Evolutionary conservation across 35 echinoderm and acorn worm genomes (phyloP).

Genomic region (Ophioderma brevispina): DNA sequence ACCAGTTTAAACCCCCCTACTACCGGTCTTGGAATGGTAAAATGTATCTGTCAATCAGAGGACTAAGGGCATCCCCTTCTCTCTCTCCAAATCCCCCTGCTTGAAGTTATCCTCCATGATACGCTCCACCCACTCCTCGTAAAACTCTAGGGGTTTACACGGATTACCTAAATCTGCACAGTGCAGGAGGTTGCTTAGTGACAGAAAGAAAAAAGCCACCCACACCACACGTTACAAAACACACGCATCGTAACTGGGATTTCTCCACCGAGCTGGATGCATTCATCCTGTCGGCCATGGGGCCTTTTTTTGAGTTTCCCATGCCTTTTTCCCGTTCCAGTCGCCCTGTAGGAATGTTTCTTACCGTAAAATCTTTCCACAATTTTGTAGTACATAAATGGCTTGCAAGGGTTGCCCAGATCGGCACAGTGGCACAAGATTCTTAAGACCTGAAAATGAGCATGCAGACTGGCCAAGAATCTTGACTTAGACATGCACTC

Average conservation of each 20-base stretch:
- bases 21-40: conserved; percentile 85
- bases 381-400: conserved; percentile 61
- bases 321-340: conserved; percentile 71
- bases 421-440: conserved; percentile 92
- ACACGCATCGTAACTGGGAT: conserved; percentile 89
- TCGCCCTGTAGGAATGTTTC: conserved; percentile 97
- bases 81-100: conserved; percentile 88
- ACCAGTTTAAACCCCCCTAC: too few relatives aligned
- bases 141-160: conserved; percentile 70
- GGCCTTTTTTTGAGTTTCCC: conserved; percentile 68
- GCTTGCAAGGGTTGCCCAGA: conserved; percentile 84
- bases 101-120: conserved; percentile 95
- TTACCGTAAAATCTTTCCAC: conserved; percentile 73
- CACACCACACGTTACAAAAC: background rate
- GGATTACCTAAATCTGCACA: conserved; percentile 95
- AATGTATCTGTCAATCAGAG: conserved; percentile 95
- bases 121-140: conserved; percentile 74
- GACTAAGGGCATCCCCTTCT: conserved; percentile 82
- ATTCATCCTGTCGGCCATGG: conserved; percentile 93
- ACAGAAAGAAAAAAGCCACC: conserved; percentile 12
- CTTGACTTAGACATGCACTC: background rate
- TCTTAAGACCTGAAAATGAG: conserved; percentile 73
- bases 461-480: background rate
- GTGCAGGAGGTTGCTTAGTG: conserved; percentile 86
- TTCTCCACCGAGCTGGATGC: conserved; percentile 79